Evolutionary conservation across 2,113 vertebrate genomes (phyloP).

Genomic region (Perca fluviatilis): DNA sequence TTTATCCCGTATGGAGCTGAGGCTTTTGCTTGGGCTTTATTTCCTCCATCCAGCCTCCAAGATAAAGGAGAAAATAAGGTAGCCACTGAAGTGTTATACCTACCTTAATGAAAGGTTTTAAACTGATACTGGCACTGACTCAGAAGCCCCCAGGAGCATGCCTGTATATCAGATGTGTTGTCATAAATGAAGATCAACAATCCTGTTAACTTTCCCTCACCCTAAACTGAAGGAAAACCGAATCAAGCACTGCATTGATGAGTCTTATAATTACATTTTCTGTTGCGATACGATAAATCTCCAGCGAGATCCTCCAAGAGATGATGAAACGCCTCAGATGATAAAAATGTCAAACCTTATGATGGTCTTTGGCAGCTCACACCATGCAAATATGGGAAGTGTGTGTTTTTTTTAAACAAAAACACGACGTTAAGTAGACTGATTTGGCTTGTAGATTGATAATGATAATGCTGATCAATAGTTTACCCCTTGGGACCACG

Average conservation of each 20-base stretch:
- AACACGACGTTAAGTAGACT: constrained; percentile 12
- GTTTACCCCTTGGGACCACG: constrained; percentile 24
- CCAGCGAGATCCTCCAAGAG: constrained; percentile 2
- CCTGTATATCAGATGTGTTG: constrained; percentile 53
- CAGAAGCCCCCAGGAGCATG: constrained; percentile 52
- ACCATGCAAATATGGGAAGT: not conserved
- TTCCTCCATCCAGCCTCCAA: constrained; percentile 75
- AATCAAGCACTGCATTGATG: constrained; percentile 38
- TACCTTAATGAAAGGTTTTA: constrained; percentile 75
- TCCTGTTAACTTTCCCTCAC: constrained; percentile 50
- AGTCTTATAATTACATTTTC: constrained; percentile 46
- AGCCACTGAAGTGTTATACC: constrained; percentile 77
- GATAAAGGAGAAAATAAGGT: constrained; percentile 79
- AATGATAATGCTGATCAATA: constrained; percentile 71
- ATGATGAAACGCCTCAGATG: constrained; percentile 36
- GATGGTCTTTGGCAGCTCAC: constrained; percentile 13
- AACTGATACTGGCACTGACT: constrained; percentile 72
- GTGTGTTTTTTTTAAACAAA: not conserved
- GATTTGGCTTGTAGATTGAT: constrained; percentile 57
- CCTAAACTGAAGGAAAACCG: constrained; percentile 51
- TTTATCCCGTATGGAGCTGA: constrained; percentile 79
- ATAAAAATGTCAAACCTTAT: constrained; percentile 12
- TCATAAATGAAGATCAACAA: constrained; percentile 73
- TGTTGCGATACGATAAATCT: constrained; percentile 12
- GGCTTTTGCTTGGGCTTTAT: constrained; percentile 77